phyloP scores from a whole-genome alignment of 2,797 vertebrate genomes.

The Helicolenus hilgendorfi region DNA sequence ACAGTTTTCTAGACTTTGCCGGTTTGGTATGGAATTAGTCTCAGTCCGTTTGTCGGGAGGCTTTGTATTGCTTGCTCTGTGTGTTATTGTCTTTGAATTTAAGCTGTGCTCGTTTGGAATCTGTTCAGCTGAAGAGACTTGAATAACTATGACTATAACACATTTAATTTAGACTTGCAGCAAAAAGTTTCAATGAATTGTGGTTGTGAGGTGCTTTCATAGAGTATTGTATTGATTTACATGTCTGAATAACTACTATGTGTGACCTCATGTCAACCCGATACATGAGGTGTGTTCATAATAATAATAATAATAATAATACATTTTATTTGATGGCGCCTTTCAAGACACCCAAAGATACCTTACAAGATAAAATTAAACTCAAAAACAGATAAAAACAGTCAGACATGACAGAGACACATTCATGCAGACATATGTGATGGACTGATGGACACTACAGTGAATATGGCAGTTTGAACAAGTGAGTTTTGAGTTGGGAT shows the following conservation, averaged over 20 bases:
- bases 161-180: background rate
- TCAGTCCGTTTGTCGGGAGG: background rate
- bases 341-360: too few relatives aligned
- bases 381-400: too few relatives aligned
- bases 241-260: background rate
- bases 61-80: background rate
- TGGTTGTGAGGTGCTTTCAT: background rate
- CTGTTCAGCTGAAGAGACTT: background rate
- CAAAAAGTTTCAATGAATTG: background rate
- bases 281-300: background rate
- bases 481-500: too few relatives aligned
- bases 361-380: too few relatives aligned
- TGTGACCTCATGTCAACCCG: too few relatives aligned
- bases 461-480: too few relatives aligned
- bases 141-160: background rate
- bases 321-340: too few relatives aligned
- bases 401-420: too few relatives aligned
- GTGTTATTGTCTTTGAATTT: conserved; percentile 1
- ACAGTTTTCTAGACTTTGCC: background rate
- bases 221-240: background rate
- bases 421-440: too few relatives aligned
- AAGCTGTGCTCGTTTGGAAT: background rate
- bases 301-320: too few relatives aligned
- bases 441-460: too few relatives aligned
- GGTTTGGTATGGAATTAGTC: background rate